phyloP scores from a whole-genome alignment of 2,888 invertebrate genomes.

The Pogonocherus hispidulus region DNA sequence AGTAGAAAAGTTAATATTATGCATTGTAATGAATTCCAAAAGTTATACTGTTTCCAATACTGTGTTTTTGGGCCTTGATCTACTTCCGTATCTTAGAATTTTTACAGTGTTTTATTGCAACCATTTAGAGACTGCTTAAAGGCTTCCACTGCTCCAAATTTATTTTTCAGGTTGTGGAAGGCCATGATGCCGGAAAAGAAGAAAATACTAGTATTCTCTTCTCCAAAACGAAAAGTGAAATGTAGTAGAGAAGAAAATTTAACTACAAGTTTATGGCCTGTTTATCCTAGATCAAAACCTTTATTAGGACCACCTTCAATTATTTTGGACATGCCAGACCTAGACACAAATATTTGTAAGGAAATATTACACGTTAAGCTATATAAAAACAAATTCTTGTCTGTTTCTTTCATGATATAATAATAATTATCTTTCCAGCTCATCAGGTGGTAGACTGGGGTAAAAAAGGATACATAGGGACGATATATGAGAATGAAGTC shows the following conservation, averaged over 20 bases:
- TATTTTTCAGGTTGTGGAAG: conserved; percentile 23
- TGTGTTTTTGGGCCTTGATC: too few species aligned
- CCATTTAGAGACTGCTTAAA: too few species aligned
- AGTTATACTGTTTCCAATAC: too few species aligned
- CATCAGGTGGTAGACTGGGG: conserved; percentile 53
- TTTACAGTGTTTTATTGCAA: too few species aligned
- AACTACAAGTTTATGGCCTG: conserved; percentile 48
- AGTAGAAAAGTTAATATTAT: conserved; percentile 29
- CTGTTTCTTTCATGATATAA: too few species aligned
- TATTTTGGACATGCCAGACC: conserved; percentile 56
- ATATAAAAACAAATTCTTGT: too few species aligned
- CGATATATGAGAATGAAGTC: conserved; percentile 50
- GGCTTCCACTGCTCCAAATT: too few species aligned
- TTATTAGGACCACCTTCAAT: conserved; percentile 49
- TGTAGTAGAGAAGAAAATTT: not conserved
- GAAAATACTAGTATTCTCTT: conserved; percentile 33
- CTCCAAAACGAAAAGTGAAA: conserved; percentile 8
- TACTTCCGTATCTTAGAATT: too few species aligned
- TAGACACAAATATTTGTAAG: conserved; percentile 42
- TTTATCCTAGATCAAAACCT: conserved; percentile 48
- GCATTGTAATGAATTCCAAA: too few species aligned
- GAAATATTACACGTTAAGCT: too few species aligned
- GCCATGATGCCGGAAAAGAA: conserved; percentile 21
- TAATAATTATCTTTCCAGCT: conserved; percentile 44
- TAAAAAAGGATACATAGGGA: conserved; percentile 50